phyloP scores from a whole-genome alignment of 1,140 invertebrate genomes.

The Drosophila novamexicana region DNA sequence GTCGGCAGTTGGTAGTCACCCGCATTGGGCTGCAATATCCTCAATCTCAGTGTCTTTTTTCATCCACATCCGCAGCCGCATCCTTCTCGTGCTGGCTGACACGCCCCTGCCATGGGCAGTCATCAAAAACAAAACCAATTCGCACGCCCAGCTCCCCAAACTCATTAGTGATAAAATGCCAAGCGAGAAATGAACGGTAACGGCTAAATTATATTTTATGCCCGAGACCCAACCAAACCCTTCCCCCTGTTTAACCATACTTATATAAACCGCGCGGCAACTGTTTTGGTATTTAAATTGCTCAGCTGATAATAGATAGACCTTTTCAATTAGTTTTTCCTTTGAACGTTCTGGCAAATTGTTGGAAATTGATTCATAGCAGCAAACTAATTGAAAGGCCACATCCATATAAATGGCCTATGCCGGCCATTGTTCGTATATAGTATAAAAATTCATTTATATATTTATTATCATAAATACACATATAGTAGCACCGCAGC shows the following conservation, averaged over 20 bases:
- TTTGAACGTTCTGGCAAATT: not conserved
- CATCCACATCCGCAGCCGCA: not conserved
- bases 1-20: conserved; percentile 16
- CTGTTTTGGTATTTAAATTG: conserved; percentile 35
- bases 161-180: conserved; percentile 54
- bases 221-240: not conserved
- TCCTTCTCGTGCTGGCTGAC: conserved; percentile 7
- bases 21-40: conserved; percentile 39
- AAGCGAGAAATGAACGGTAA: conserved; percentile 34
- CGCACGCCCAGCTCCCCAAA: conserved; percentile 41
- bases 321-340: conserved; percentile 19
- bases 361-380: conserved; percentile 10
- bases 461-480: not conserved
- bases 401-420: conserved; percentile 3
- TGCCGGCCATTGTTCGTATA: no score
- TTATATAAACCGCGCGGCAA: not conserved
- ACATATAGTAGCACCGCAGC: not conserved
- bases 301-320: conserved; percentile 22
- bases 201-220: conserved; percentile 49
- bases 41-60: conserved; percentile 34
- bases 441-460: not conserved
- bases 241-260: not conserved
- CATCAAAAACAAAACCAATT: conserved; percentile 56
- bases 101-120: conserved; percentile 45
- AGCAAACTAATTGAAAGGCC: conserved; percentile 5